Conservation (phyloP, 2,797 vertebrate genomes). For the Agapornis canus region DNA sequence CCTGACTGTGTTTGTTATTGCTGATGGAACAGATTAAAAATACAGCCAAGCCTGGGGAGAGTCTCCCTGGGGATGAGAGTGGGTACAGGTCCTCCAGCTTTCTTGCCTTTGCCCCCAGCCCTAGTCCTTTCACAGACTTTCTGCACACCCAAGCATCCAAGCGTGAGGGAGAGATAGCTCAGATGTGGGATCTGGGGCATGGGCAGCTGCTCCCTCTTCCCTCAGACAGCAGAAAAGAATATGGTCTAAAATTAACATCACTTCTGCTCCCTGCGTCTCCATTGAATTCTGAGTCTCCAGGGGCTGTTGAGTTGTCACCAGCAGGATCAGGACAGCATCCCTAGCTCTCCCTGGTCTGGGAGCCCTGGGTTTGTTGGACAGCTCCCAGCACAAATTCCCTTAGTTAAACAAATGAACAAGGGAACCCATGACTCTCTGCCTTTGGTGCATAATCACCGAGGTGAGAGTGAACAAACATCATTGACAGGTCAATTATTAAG, state of each 20-base stretch:
- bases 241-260: neutral
- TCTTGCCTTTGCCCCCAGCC: neutral
- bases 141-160: neutral
- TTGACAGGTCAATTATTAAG: neutral
- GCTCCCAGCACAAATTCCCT: neutral
- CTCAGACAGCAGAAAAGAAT: neutral
- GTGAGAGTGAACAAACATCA: neutral
- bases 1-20: constrained; percentile 33
- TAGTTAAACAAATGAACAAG: neutral
- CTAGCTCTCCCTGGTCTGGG: neutral
- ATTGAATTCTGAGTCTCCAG: neutral
- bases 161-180: neutral
- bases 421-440: neutral
- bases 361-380: neutral
- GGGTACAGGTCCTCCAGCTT: neutral
- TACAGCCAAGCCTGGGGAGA: neutral
- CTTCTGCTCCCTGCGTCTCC: neutral
- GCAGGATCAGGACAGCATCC: neutral
- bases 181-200: neutral
- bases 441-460: neutral
- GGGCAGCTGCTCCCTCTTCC: constrained; percentile 25
- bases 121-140: neutral
- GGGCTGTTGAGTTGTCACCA: neutral
- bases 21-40: constrained; percentile 58
- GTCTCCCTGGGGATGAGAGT: neutral